Percentiles rank a stretch among this genome's conserved stretches.
Conservation (phyloP, 1,140 invertebrate species). For the Holotrichia oblita region DNA sequence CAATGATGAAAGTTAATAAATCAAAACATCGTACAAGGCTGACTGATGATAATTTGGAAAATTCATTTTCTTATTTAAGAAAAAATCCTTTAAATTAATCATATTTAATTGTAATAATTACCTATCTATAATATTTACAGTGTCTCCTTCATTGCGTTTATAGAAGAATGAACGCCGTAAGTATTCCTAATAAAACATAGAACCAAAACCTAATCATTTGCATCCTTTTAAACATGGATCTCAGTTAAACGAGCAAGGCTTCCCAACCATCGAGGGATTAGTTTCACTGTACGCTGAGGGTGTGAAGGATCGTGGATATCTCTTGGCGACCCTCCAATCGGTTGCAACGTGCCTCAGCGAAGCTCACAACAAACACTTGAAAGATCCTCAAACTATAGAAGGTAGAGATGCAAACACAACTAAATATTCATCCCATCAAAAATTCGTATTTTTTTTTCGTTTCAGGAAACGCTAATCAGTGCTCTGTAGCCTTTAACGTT, state of each 20-base stretch:
- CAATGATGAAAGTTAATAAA: too few species aligned
- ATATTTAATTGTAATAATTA: too few species aligned
- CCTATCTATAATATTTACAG: too few species aligned
- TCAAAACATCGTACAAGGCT: too few species aligned
- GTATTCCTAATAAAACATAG: too few species aligned
- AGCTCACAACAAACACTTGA: slow-evolving; percentile 53
- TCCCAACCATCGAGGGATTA: slow-evolving; percentile 73
- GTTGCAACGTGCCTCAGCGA: slow-evolving; percentile 70
- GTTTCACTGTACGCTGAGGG: slow-evolving; percentile 75
- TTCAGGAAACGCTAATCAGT: slow-evolving; percentile 72
- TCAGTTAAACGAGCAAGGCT: slow-evolving; percentile 65
- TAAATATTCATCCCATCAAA: too few species aligned
- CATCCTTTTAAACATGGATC: background rate
- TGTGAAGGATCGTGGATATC: slow-evolving; percentile 74
- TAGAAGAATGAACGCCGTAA: slow-evolving; percentile 73
- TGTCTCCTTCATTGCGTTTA: slow-evolving; percentile 74
- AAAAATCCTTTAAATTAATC: too few species aligned
- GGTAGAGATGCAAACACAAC: too few species aligned
- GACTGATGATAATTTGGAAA: too few species aligned
- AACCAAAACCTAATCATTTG: background rate
- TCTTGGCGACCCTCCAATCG: slow-evolving; percentile 72
- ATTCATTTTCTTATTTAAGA: too few species aligned
- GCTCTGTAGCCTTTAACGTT: slow-evolving; percentile 76
- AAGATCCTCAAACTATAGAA: slow-evolving; percentile 45
- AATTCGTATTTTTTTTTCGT: too few species aligned